A percentile compares a stretch with the other conserved stretches of the same genome.
Conservation (phyloP, 2,797 vertebrate genomes). For the Loriculus beryllinus region DNA sequence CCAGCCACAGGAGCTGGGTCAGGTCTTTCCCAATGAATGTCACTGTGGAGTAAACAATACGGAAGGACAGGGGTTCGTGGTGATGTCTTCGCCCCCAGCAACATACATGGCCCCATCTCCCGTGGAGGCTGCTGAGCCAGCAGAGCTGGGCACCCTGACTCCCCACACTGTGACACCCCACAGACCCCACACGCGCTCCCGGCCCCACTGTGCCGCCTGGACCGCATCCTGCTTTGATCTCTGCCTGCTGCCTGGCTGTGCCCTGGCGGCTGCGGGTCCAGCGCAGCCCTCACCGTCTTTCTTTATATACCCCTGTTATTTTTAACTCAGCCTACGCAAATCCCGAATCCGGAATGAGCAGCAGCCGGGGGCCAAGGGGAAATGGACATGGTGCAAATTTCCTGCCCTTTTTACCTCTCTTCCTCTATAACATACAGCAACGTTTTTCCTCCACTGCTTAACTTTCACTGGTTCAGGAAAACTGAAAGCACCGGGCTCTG, state of each 20-base stretch:
- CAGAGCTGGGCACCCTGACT: not conserved
- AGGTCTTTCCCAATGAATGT: not conserved
- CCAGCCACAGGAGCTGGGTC: accelerated
- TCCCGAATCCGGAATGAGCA: slow-evolving; percentile 80
- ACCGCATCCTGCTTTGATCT: slow-evolving; percentile 59
- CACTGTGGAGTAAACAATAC: not conserved
- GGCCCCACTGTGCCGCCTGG: not conserved
- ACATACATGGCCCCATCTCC: not conserved
- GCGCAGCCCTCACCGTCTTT: slow-evolving; percentile 21
- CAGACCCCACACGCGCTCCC: accelerated
- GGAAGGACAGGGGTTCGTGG: accelerated
- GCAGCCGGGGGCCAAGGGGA: slow-evolving; percentile 83
- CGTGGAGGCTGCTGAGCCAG: not conserved
- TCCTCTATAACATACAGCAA: slow-evolving; percentile 73
- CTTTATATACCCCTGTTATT: slow-evolving; percentile 87
- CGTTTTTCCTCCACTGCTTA: slow-evolving; percentile 61
- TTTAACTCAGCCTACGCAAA: slow-evolving; percentile 87
- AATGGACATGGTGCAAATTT: slow-evolving; percentile 85
- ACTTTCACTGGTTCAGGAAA: slow-evolving; percentile 76
- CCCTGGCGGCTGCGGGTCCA: slow-evolving; percentile 27
- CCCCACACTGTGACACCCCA: accelerated
- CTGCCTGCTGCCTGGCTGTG: slow-evolving; percentile 41
- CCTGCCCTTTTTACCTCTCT: slow-evolving; percentile 79
- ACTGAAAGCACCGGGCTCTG: not conserved
- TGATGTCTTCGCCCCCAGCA: accelerated